Percentiles rank a stretch among this genome's conserved stretches.
Conservation (phyloP, 2,888 invertebrate genomes). For the Julus scanicus region DNA sequence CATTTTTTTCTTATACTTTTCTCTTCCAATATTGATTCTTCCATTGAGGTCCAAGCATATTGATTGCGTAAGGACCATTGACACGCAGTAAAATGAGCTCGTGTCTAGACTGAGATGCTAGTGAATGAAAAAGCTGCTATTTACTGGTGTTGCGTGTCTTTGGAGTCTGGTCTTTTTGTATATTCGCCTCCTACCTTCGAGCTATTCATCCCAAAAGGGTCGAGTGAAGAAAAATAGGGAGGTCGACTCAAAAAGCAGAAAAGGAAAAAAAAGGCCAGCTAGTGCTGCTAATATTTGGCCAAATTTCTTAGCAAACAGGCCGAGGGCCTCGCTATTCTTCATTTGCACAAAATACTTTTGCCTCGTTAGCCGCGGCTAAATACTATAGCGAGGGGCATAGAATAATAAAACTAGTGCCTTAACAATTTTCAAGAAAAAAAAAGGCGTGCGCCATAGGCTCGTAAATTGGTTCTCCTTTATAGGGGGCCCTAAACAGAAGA, state of each 20-base stretch:
- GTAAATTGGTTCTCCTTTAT: background rate
- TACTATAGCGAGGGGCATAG: background rate
- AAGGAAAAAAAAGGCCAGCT: background rate
- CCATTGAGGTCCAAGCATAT: conserved; percentile 3
- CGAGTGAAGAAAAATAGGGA: conserved; percentile 17
- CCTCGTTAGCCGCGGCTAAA: background rate
- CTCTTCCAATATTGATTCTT: conserved; percentile 38
- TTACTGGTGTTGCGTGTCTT: conserved; percentile 43
- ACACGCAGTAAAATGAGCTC: background rate
- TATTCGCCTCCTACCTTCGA: conserved; percentile 26
- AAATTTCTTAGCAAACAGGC: background rate
- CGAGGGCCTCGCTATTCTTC: conserved; percentile 11
- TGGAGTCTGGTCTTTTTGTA: conserved; percentile 37
- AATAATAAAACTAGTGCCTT: background rate
- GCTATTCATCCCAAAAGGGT: conserved; percentile 37
- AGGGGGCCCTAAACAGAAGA: background rate
- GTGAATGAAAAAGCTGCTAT: conserved; percentile 47
- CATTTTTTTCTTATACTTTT: background rate
- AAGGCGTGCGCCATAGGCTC: background rate
- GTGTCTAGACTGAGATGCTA: conserved; percentile 40
- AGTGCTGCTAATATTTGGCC: conserved; percentile 15
- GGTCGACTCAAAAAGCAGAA: background rate
- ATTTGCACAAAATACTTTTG: background rate
- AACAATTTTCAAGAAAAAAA: background rate
- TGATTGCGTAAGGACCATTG: conserved; percentile 47